These are phyloP conservation scores for Zygothrica quintamaculata DNA, from an alignment of 2,888 invertebrate species.

Conservation along the genomic window DNA sequence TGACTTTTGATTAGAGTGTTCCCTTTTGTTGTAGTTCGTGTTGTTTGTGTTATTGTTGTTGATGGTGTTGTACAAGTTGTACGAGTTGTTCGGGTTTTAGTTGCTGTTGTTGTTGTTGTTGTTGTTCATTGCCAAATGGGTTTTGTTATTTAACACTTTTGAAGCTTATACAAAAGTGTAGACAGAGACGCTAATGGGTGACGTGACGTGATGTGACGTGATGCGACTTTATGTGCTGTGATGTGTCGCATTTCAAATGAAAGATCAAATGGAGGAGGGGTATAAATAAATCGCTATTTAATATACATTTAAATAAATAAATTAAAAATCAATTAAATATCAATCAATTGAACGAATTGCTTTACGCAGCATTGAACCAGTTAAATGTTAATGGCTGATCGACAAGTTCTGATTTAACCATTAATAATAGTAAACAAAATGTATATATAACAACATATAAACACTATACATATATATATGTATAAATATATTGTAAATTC, in stretches of 20 bases:
- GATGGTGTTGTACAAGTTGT: too few relatives aligned
- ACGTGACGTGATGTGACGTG: too few relatives aligned
- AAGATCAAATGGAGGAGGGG: too few relatives aligned
- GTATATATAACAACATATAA: slow-evolving; percentile 1
- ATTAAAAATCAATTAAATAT: slow-evolving; percentile 73
- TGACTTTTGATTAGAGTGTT: slow-evolving; percentile 51
- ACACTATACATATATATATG: too few relatives aligned
- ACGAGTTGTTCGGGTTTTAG: slow-evolving; percentile 1
- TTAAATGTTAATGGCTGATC: too few relatives aligned
- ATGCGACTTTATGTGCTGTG: too few relatives aligned
- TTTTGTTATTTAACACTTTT: slow-evolving; percentile 34
- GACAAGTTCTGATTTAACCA: neutral
- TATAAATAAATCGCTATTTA: slow-evolving; percentile 62
- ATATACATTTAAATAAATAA: slow-evolving; percentile 53
- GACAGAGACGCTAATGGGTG: slow-evolving; percentile 31
- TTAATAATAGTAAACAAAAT: neutral
- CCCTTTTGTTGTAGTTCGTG: neutral
- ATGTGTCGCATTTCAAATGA: neutral
- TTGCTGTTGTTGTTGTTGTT: slow-evolving; percentile 33
- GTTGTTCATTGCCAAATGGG: slow-evolving; percentile 47
- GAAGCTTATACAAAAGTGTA: neutral
- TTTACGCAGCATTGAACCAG: slow-evolving; percentile 57
- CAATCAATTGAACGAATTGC: slow-evolving; percentile 53
- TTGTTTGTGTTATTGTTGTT: slow-evolving; percentile 31
- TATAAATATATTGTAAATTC: slow-evolving; percentile 15